Evolutionary conservation across 2,113 vertebrate species (phyloP), one percentile per base, ranked within the genome.

Genomic region (Lagenorhynchus albirostris): DNA sequence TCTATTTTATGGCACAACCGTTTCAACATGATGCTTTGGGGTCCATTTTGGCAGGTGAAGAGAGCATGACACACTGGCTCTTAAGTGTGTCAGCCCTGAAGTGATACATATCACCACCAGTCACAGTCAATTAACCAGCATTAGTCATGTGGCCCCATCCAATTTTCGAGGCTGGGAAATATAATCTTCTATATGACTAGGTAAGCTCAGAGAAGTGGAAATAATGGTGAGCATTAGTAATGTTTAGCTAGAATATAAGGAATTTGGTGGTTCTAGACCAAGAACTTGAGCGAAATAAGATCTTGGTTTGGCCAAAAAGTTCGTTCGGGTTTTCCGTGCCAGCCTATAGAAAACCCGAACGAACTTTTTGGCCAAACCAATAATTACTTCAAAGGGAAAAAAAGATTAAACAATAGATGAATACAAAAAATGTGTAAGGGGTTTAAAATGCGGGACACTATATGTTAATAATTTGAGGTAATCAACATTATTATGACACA

Each of bases 391-490:
- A 94, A 33, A 95, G 6, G 20, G n/a, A 67, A 55, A 86, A 74
- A 67, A 26, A 25, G 36, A 47, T 68, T 65, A 36, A 92, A 68
- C n/a, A 58, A 55, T 31, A 84, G 36, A 38, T 74, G 14, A 67
- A 71, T 55, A 63, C 20, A 88, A 90, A 76, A 84, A n/a, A 38
- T 87, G 4, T 86, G 1, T 63, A 70, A 83, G 15, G 11, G 7
- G 2, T 25, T 63, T 80, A 74, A 90, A 93, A 63, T 60, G 5
- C 41, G 9, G 25, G 8, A 31, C 62, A 12, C 58, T 1, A 25
- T 36, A 63, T 88, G 96, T 93, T 76, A 89, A 74, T 88, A 71
- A 68, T 25, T 58, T 63, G 86, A 90, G 73, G 68, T 73, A 82
- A 18, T 77, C 11, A 92, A 41, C 26, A 86, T 11, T 47, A 55